phyloP scores from a whole-genome alignment of 1,140 invertebrate species.

The Meloidogyne floridensis region DNA sequence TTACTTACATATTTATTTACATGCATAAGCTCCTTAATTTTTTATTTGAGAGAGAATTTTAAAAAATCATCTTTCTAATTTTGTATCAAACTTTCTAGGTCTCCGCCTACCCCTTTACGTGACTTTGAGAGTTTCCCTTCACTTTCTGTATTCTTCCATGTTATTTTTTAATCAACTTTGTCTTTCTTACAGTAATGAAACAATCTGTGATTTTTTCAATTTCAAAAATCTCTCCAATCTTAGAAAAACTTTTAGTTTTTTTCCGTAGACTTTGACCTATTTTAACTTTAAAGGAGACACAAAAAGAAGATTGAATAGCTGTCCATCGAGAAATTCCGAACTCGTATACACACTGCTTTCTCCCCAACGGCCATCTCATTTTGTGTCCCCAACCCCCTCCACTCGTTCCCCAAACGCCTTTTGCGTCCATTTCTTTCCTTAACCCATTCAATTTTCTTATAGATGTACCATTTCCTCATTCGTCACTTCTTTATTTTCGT shows the following conservation, averaged over 20 bases:
- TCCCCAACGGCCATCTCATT: conserved; percentile 1
- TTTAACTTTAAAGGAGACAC: neutral
- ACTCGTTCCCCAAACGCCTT: conserved; percentile 4
- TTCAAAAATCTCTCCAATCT: too few relatives aligned
- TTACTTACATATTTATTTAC: too few relatives aligned
- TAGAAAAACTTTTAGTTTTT: neutral
- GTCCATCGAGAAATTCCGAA: neutral
- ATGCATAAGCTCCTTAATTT: too few relatives aligned
- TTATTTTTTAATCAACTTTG: too few relatives aligned
- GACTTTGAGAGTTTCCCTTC: too few relatives aligned
- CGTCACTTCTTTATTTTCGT: conserved; percentile 9
- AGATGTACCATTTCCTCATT: conserved; percentile 4
- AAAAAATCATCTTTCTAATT: too few relatives aligned
- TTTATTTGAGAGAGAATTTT: too few relatives aligned
- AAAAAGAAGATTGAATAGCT: conserved; percentile 1
- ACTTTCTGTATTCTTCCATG: too few relatives aligned
- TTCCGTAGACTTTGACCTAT: neutral
- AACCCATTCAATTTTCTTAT: neutral
- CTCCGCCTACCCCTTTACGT: too few relatives aligned
- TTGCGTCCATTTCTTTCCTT: neutral
- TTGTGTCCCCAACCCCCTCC: neutral
- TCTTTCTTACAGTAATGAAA: too few relatives aligned
- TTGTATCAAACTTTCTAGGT: too few relatives aligned
- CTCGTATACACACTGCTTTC: neutral
- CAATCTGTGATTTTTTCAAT: too few relatives aligned